Conservation (phyloP, 2,797 vertebrate genomes). For the Myotis planiceps region DNA sequence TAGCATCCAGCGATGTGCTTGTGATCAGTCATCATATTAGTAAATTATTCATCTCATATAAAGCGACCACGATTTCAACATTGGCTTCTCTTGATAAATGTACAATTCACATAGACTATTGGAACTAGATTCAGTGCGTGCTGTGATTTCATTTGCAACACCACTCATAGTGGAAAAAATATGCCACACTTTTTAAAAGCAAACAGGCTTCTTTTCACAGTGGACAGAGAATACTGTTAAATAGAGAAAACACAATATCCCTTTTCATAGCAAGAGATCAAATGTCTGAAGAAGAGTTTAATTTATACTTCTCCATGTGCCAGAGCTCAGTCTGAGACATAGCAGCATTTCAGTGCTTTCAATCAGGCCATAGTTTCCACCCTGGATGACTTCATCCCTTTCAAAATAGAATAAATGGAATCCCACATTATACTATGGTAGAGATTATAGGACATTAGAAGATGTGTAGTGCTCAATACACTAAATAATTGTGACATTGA, state of each 20-base stretch:
- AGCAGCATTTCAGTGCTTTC: conserved; percentile 83
- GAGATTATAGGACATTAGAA: conserved; percentile 86
- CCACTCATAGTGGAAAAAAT: conserved; percentile 81
- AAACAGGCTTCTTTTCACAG: conserved; percentile 87
- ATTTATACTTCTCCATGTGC: conserved; percentile 84
- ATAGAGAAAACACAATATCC: conserved; percentile 87
- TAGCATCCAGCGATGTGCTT: conserved; percentile 17
- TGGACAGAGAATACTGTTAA: conserved; percentile 85
- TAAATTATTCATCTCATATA: conserved; percentile 53
- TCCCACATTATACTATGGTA: conserved; percentile 83
- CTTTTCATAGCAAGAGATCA: conserved; percentile 88
- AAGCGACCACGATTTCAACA: conserved; percentile 66
- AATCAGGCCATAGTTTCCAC: conserved; percentile 88
- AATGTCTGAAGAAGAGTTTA: conserved; percentile 88
- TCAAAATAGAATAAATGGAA: conserved; percentile 88
- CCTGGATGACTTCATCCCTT: conserved; percentile 86
- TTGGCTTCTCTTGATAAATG: conserved; percentile 75
- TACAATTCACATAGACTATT: conserved; percentile 70
- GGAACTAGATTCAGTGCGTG: conserved; percentile 57
- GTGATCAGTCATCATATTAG: conserved; percentile 56
- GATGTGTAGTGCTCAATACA: conserved; percentile 61
- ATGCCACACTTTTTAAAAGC: conserved; percentile 81
- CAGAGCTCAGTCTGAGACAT: conserved; percentile 86
- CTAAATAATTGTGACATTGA: conserved; percentile 76
- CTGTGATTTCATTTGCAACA: conserved; percentile 83